These are phyloP conservation scores for Drosophila hamatofila DNA, from an alignment of 2,888 invertebrate genomes.

Conservation along the genomic window DNA sequence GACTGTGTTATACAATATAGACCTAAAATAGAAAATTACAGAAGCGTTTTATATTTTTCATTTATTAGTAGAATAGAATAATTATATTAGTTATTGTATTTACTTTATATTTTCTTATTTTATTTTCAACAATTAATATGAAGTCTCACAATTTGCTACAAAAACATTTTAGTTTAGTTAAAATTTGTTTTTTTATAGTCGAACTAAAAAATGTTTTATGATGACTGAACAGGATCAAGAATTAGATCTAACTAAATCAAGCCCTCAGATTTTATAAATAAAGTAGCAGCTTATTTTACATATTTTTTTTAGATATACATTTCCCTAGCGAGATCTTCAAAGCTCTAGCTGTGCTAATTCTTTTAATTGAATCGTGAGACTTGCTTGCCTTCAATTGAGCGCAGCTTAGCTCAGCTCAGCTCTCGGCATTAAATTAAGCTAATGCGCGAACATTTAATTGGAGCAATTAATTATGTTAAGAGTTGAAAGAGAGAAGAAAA, in stretches of 20 bases:
- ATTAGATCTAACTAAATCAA: background rate
- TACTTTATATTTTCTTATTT: background rate
- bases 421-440: conserved; percentile 43
- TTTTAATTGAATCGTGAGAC: conserved; percentile 50
- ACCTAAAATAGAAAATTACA: background rate
- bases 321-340: conserved; percentile 21
- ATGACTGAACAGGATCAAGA: background rate
- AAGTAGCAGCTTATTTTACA: background rate
- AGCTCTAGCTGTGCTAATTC: conserved; percentile 31
- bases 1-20: too few relatives aligned
- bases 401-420: conserved; percentile 10
- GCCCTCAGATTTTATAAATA: background rate
- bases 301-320: too few relatives aligned
- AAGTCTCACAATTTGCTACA: background rate
- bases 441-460: conserved; percentile 46
- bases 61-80: background rate
- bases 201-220: background rate
- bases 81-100: background rate
- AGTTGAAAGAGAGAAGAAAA: background rate
- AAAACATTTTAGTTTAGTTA: background rate
- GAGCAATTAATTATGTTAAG: conserved; percentile 50
- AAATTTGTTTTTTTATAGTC: background rate
- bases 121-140: background rate
- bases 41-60: background rate
- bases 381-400: conserved; percentile 45